phyloP scores from a whole-genome alignment of 1,140 invertebrate genomes.

The Pachyrhynchus sulphureomaculatus region DNA sequence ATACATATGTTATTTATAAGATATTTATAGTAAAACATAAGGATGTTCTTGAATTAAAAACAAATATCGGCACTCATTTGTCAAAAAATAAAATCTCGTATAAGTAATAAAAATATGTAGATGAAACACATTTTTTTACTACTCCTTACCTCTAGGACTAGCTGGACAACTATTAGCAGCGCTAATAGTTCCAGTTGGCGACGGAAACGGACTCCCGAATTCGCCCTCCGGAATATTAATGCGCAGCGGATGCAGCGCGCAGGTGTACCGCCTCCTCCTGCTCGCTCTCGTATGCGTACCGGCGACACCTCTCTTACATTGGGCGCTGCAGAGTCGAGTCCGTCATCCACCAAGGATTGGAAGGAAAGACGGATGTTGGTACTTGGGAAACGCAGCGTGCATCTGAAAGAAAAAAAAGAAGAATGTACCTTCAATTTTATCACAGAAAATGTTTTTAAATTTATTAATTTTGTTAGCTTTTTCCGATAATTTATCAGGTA shows the following conservation, averaged over 20 bases:
- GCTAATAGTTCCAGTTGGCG: constrained; percentile 86
- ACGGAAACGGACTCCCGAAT: constrained; percentile 83
- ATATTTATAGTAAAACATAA: too few relatives aligned
- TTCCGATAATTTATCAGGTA: too few relatives aligned
- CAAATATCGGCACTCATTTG: too few relatives aligned
- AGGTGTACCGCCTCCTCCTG: constrained; percentile 44
- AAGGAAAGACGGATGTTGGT: constrained; percentile 95
- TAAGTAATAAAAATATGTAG: too few relatives aligned
- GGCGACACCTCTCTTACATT: constrained; percentile 47
- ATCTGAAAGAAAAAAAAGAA: constrained; percentile 65
- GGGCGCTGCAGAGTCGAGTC: constrained; percentile 46
- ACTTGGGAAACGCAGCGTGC: constrained; percentile 92
- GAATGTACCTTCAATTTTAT: too few relatives aligned
- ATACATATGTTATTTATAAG: too few relatives aligned
- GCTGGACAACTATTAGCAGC: constrained; percentile 95
- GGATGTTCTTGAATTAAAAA: too few relatives aligned
- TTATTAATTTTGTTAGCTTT: too few relatives aligned
- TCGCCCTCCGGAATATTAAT: constrained; percentile 87
- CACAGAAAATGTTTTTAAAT: too few relatives aligned
- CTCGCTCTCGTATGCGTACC: constrained; percentile 49
- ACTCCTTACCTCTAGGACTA: constrained; percentile 78
- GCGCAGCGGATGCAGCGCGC: constrained; percentile 70
- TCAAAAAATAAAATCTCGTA: too few relatives aligned
- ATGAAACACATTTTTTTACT: too few relatives aligned
- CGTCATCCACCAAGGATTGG: constrained; percentile 84